Base-by-base conservation (phyloP, 1,140 invertebrate genomes). In the Thrips palmi region DNA sequence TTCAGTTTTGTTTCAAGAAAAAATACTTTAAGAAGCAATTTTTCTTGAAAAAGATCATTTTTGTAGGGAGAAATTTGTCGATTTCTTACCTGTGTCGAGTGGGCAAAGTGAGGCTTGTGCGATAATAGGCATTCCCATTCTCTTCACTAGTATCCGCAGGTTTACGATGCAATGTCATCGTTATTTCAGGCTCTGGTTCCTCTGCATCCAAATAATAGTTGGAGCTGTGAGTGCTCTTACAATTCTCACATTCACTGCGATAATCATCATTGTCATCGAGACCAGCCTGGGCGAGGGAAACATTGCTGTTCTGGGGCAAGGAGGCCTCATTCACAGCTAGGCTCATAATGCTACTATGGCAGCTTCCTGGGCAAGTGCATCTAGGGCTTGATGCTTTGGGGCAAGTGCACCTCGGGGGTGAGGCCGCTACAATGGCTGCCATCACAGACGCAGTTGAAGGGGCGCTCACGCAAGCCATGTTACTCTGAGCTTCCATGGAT, bases 231-330 rank as follows among this genome's bases (percentile, higher is more conserved):
- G 70, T 41, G 35, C 35, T 49, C 54, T 81, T 80, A 56, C 78
- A 83, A 58, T 83, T 83, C 55, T 81, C 77, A 55, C 78, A 83
- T 54, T 83, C 78, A 52, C 73, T 79, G 28, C 77, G 63, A 50
- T 78, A 80, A 55, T 80, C 77, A 47, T 79, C 74, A 14, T 67
- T 63, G 32, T 73, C 62, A 39, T 74, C 74, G 33, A 45, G 27
- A n/a, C 22, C 29, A 22, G 33, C 39, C 1, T n/a, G n/a, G n/a
- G n/a, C n/a, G n/a, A n/a, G n/a, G n/a, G n/a, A n/a, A n/a, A n/a
- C n/a, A n/a, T n/a, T n/a, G n/a, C n/a, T n/a, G n/a, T n/a, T n/a
- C n/a, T n/a, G n/a, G n/a, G n/a, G n/a, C n/a, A n/a, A n/a, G n/a
- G n/a, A n/a, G n/a, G n/a, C n/a, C n/a, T n/a, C n/a, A n/a, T n/a